Conservation (phyloP, 2,797 vertebrate species). For the Chelidonichthys spinosus region DNA sequence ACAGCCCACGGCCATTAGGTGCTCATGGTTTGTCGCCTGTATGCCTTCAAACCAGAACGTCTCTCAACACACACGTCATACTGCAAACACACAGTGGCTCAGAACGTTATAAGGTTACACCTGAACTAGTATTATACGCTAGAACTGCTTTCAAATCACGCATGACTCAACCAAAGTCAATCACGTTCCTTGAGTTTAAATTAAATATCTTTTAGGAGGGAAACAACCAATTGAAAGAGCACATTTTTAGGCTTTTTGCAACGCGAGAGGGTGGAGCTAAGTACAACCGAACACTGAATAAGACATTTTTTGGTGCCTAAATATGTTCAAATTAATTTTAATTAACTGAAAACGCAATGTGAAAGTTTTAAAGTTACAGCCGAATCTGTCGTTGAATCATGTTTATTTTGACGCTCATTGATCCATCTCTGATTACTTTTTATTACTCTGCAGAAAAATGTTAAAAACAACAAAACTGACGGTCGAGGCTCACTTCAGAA, state of each 20-base stretch:
- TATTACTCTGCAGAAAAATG: neutral
- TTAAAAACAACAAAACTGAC: no score
- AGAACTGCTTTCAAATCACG: neutral
- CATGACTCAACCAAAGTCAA: neutral
- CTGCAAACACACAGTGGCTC: neutral
- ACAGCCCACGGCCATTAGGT: constrained; percentile 47
- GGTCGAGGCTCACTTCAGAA: neutral
- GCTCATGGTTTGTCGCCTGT: constrained; percentile 28
- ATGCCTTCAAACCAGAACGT: constrained; percentile 29
- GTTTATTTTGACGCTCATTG: neutral
- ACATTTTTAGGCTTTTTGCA: no score
- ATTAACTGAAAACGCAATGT: no score
- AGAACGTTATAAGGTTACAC: neutral
- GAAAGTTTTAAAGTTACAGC: no score
- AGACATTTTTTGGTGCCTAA: no score
- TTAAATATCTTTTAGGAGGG: no score
- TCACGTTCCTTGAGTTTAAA: neutral
- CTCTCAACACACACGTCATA: constrained; percentile 8
- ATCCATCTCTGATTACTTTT: neutral
- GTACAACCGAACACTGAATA: no score
- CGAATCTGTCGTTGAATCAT: neutral
- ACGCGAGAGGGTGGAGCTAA: no score
- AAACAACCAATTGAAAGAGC: no score
- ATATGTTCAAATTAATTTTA: no score
- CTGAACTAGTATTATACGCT: neutral